A percentile compares a stretch with the other conserved stretches of the same genome.
These are phyloP conservation scores for Sphaeridia pumilis DNA, from an alignment of 2,888 invertebrate species.

Conservation along the genomic window DNA sequence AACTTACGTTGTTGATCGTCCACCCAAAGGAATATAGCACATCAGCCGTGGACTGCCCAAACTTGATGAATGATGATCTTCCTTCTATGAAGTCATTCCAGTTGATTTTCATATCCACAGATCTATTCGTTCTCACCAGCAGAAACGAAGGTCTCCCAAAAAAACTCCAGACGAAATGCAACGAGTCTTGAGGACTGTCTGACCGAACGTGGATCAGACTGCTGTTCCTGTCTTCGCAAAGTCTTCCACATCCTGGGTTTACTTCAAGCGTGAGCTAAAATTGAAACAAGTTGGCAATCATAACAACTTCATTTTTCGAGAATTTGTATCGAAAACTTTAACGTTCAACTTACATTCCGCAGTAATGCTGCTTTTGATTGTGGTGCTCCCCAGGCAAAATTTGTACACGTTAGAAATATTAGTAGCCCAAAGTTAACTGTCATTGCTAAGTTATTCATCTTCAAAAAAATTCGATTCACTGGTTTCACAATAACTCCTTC, in stretches of 20 bases:
- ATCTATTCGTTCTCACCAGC: constrained; percentile 44
- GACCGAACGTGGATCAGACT: constrained; percentile 44
- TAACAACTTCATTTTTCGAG: neutral
- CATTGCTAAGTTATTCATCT: too few species aligned
- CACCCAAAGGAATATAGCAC: constrained; percentile 50
- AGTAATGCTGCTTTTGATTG: too few species aligned
- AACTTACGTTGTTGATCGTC: constrained; percentile 49
- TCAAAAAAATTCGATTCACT: too few species aligned
- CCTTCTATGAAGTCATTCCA: constrained; percentile 42
- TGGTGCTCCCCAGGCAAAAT: too few species aligned
- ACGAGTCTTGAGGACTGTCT: constrained; percentile 47
- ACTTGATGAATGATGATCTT: constrained; percentile 39
- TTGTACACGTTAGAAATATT: too few species aligned
- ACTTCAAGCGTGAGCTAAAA: constrained; percentile 7
- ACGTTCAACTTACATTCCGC: too few species aligned
- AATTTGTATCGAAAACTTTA: too few species aligned
- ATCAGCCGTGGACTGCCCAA: constrained; percentile 40
- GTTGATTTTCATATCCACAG: constrained; percentile 43
- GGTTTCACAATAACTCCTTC: too few species aligned
- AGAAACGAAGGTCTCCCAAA: constrained; percentile 50
- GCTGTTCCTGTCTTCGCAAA: constrained; percentile 12
- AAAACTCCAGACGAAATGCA: constrained; percentile 59
- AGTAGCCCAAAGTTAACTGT: too few species aligned
- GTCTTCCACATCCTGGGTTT: constrained; percentile 32
- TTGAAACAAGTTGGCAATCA: neutral